Evolutionary conservation across 2,888 invertebrate genomes (phyloP), one percentile per base, ranked within the genome.

Genomic region (Dryococelus australis): DNA sequence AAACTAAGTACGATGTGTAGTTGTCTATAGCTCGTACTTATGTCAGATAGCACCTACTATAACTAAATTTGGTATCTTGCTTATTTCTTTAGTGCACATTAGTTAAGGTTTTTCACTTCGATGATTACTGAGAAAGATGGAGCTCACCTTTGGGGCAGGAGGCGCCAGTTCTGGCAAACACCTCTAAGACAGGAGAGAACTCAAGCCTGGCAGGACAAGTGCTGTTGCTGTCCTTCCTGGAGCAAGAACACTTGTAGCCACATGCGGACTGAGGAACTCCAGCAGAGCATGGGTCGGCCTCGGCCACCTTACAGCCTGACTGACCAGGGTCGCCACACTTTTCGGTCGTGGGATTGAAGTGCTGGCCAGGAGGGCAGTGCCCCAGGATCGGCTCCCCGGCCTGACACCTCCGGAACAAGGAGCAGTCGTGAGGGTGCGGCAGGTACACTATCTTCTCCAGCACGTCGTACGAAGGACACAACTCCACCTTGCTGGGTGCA

Each of bases 401-500:
- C 65, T 65, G 65, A 24, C 65, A 65, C 65, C 65, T 20, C 65
- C 65, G 65, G 65, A 65, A 65, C 65, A 65, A n/a, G 24, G 65
- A 65, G n/a, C 65, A 65, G 65, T 65, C 65, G 24, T n/a, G 65
- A 8, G 65, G 65, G 24, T 24, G 65, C 24, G 65, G 65, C 20
- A 65, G 65, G 65, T 65, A 65, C 65, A 65, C 65, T 65, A 65
- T 65, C 65, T 65, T 65, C 65, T 65, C 65, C 65, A 65, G 65
- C 24, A 65, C 65, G 65, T 65, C 65, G 65, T 65, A 65, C 24
- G 65, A 20, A 65, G 65, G 65, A n/a, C 65, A 65, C n/a, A 12
- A 24, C 65, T 65, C 65, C 24, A n/a, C 65, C n/a, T n/a, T 8
- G 65, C 13, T 1, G 65, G 65, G 0, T 24, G 3, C 65, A 65